Percentiles rank a stretch among this genome's conserved stretches.
phyloP scores from a whole-genome alignment of 2,797 vertebrate genomes.

The Sebastes hubbsi region DNA sequence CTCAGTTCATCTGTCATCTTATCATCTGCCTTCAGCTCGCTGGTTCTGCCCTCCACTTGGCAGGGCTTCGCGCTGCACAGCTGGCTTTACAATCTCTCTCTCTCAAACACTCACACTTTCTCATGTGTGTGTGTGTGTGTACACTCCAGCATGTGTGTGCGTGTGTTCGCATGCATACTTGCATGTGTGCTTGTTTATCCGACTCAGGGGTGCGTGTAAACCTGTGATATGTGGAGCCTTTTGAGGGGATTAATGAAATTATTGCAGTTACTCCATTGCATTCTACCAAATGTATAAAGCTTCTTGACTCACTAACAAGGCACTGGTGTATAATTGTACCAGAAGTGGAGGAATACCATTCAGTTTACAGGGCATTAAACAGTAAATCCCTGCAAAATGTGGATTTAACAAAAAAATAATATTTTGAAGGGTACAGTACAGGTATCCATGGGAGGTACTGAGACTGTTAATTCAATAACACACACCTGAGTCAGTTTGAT shows the following conservation, averaged over 20 bases:
- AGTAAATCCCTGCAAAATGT: not conserved
- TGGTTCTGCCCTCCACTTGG: slow-evolving; percentile 60
- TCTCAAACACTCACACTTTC: slow-evolving; percentile 24
- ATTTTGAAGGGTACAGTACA: not conserved
- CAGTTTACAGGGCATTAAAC: not conserved
- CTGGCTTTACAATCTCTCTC: slow-evolving; percentile 59
- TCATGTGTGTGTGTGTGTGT: slow-evolving; percentile 3
- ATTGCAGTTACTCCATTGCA: not conserved
- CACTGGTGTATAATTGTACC: not conserved
- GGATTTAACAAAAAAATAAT: not conserved
- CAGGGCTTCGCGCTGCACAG: slow-evolving; percentile 62
- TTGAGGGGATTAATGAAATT: slow-evolving; percentile 7
- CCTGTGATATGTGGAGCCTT: not conserved
- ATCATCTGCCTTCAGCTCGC: slow-evolving; percentile 61
- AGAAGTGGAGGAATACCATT: not conserved
- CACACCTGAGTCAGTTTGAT: not conserved
- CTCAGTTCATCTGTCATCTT: slow-evolving; percentile 69
- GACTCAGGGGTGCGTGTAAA: not conserved
- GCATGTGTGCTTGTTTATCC: slow-evolving; percentile 11
- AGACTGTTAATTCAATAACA: not conserved
- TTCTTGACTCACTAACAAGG: not conserved
- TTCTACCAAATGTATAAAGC: not conserved
- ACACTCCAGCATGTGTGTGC: not conserved
- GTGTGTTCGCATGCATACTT: not conserved
- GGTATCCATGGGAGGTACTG: not conserved